Conservation (phyloP, 2,113 vertebrate species). For the Oreotrochilus melanogaster region DNA sequence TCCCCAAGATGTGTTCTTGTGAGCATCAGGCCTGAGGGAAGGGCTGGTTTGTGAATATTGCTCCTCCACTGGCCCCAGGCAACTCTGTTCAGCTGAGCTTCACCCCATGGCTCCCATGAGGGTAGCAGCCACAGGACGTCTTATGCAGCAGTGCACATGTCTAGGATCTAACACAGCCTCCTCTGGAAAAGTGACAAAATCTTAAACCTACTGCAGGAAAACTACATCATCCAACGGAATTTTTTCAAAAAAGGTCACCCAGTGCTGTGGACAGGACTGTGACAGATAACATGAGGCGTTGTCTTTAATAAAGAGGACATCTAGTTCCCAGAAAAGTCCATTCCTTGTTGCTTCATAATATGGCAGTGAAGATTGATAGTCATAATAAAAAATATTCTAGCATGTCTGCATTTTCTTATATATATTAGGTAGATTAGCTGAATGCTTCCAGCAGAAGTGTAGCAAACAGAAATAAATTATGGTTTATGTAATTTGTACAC, state of each 20-base stretch:
- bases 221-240: fast-evolving
- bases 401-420: constrained; percentile 24
- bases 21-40: not conserved
- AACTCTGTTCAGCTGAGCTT: not conserved
- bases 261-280: not conserved
- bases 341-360: not conserved
- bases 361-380: not conserved
- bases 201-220: not conserved
- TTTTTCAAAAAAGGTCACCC: not conserved
- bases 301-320: not conserved
- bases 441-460: constrained; percentile 31
- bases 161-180: not conserved
- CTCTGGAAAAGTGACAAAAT: not conserved
- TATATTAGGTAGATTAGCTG: constrained; percentile 42
- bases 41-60: not conserved
- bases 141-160: not conserved
- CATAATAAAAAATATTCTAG: not conserved
- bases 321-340: not conserved
- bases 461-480: constrained; percentile 41
- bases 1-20: not conserved
- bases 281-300: not conserved
- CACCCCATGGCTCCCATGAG: not conserved
- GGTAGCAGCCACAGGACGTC: not conserved
- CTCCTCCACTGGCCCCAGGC: not conserved
- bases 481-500: not conserved